A percentile compares a stretch with the other conserved stretches of the same genome.
phyloP scores from a whole-genome alignment of 2,113 vertebrate genomes.

The Phoenicopterus ruber region DNA sequence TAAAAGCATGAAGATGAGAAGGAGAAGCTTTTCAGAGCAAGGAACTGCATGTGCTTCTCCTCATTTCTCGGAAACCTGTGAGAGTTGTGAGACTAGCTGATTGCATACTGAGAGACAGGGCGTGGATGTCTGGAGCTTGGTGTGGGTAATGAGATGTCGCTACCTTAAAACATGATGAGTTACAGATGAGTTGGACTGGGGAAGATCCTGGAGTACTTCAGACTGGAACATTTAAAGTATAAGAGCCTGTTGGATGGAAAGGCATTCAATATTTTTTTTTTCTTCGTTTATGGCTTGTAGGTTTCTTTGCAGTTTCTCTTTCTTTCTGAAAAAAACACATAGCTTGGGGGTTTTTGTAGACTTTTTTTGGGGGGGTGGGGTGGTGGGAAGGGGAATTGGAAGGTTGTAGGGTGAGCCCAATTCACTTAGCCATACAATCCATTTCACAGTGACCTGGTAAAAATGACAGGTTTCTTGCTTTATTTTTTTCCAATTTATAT shows the following conservation, averaged over 20 bases:
- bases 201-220: background rate
- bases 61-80: background rate
- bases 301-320: background rate
- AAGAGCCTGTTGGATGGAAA: background rate
- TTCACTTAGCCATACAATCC: background rate
- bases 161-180: background rate
- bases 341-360: background rate
- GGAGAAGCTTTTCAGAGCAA: background rate
- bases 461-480: background rate
- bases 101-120: background rate
- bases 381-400: no score
- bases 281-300: background rate
- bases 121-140: fast-evolving
- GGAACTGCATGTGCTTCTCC: background rate
- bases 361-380: background rate
- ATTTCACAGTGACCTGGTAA: background rate
- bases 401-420: background rate
- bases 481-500: background rate
- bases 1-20: background rate
- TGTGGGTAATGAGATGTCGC: background rate
- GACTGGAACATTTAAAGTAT: background rate
- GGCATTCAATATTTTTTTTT: background rate
- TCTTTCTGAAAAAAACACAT: background rate
- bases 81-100: background rate
- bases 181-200: background rate